Conservation (phyloP, 2,797 vertebrate genomes). For the Anomalospiza imberbis region DNA sequence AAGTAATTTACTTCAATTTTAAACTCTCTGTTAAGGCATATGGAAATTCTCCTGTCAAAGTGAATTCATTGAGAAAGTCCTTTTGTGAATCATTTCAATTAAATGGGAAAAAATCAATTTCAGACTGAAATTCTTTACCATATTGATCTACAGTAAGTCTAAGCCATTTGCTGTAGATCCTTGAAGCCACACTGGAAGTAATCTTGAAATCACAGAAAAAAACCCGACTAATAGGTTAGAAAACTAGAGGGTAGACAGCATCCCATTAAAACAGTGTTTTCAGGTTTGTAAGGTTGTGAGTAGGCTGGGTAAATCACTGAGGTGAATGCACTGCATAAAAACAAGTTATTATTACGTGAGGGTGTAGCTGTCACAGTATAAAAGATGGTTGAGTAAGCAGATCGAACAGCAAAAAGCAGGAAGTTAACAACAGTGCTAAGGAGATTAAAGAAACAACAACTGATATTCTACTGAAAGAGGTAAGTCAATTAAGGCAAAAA, state of each 20-base stretch:
- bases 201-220: background rate
- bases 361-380: conserved; percentile 51
- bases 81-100: background rate
- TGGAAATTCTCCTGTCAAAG: background rate
- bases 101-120: background rate
- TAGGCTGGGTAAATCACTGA: conserved; percentile 31
- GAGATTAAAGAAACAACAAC: background rate
- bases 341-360: conserved; percentile 8
- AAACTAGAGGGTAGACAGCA: background rate
- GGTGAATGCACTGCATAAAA: background rate
- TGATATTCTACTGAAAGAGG: background rate
- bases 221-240: background rate
- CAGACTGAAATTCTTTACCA: background rate
- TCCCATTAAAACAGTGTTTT: background rate
- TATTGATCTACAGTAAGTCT: background rate
- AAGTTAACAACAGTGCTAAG: background rate
- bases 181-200: background rate
- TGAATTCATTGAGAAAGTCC: background rate
- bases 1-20: background rate
- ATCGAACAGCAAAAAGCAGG: background rate
- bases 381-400: conserved; percentile 46
- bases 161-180: background rate
- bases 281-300: background rate
- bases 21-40: background rate
- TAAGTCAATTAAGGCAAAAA: background rate